phyloP scores from a whole-genome alignment of 2,113 vertebrate genomes.

The Poicephalus meyeri region DNA sequence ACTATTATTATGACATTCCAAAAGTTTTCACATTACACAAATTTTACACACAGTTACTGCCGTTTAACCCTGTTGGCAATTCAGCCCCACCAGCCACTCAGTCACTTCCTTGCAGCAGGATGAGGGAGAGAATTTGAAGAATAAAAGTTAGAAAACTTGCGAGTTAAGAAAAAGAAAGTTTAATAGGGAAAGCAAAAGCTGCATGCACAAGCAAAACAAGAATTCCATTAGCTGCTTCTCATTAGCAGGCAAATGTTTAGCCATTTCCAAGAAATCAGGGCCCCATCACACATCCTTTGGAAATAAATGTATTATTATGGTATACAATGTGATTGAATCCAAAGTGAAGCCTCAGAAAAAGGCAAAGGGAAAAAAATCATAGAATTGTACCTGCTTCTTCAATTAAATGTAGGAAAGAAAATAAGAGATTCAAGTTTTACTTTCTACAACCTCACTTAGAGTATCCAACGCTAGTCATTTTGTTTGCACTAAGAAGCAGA shows the following conservation, averaged over 20 bases:
- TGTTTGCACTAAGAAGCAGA: not conserved
- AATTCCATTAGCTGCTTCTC: not conserved
- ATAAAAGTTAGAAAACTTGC: not conserved
- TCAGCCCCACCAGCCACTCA: not conserved
- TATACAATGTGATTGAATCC: not conserved
- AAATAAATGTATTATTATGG: not conserved
- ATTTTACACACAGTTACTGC: not conserved
- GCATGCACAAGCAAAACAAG: not conserved
- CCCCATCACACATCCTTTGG: not conserved
- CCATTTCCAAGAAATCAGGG: not conserved
- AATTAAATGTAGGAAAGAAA: not conserved
- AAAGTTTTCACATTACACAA: not conserved
- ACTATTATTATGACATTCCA: not conserved
- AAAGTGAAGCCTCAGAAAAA: not conserved
- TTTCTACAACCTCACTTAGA: not conserved
- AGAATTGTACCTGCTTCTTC: not conserved
- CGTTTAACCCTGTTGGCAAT: not conserved
- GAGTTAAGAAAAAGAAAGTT: not conserved
- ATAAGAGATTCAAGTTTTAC: not conserved
- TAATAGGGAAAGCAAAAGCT: not conserved
- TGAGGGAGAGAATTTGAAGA: not conserved
- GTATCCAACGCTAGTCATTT: not conserved
- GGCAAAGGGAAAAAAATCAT: accelerated
- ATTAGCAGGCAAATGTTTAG: not conserved
- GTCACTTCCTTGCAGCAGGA: not conserved